phyloP scores from a whole-genome alignment of 2,888 invertebrate species.

The Dasypogon diadema region DNA sequence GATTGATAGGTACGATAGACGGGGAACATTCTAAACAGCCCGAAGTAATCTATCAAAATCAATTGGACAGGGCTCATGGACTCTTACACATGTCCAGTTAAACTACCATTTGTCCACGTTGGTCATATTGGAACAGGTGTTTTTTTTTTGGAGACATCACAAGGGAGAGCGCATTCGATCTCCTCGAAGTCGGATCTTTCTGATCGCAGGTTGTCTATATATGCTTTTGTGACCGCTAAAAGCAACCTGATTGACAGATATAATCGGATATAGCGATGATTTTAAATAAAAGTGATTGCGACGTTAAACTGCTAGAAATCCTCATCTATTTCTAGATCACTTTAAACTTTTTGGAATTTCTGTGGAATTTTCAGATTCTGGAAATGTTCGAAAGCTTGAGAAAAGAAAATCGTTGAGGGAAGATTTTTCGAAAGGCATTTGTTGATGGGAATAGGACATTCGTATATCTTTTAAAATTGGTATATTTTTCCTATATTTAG shows the following conservation, averaged over 20 bases:
- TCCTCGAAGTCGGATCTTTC: neutral
- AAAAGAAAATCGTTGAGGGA: too few species aligned
- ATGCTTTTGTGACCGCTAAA: neutral
- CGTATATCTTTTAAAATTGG: too few species aligned
- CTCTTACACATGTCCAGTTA: slow-evolving; percentile 32
- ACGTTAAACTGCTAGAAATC: slow-evolving; percentile 1
- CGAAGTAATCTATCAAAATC: slow-evolving; percentile 50
- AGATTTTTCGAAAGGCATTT: too few species aligned
- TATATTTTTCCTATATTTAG: too few species aligned
- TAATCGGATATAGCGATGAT: slow-evolving; percentile 36
- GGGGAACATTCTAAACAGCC: slow-evolving; percentile 27
- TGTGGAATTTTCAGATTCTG: too few species aligned
- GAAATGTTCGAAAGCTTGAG: too few species aligned
- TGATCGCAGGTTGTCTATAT: neutral
- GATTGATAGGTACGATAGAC: slow-evolving; percentile 49
- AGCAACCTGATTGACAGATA: slow-evolving; percentile 41
- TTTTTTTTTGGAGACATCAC: slow-evolving; percentile 34
- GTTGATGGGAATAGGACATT: too few species aligned
- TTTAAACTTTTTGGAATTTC: too few species aligned
- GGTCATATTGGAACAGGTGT: slow-evolving; percentile 29
- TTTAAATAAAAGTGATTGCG: slow-evolving; percentile 1
- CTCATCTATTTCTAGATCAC: too few species aligned
- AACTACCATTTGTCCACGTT: slow-evolving; percentile 14
- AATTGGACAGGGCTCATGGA: slow-evolving; percentile 12
- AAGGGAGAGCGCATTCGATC: neutral